Percentiles rank a stretch among this genome's conserved stretches.
These are phyloP conservation scores for Protaetia brevitarsis DNA, from an alignment of 1,140 invertebrate genomes.

Conservation along the genomic window DNA sequence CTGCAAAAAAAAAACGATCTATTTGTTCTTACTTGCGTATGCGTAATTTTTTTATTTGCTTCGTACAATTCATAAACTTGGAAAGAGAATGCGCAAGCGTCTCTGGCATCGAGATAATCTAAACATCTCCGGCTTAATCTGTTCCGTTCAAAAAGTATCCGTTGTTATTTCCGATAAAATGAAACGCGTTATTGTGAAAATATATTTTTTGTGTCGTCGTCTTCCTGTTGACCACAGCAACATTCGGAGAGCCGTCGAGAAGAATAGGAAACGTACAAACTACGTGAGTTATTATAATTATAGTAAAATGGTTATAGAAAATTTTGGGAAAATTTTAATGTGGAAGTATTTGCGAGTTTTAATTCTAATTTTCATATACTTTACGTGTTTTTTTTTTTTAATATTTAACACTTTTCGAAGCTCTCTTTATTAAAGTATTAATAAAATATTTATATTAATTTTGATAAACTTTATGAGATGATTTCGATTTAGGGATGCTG, in stretches of 20 bases:
- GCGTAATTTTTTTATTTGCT: not conserved
- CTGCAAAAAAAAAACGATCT: too few relatives aligned
- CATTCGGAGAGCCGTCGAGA: not conserved
- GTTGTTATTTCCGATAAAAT: not conserved
- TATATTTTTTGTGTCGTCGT: not conserved
- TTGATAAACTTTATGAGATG: too few relatives aligned
- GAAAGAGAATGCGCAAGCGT: not conserved
- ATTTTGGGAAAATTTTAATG: too few relatives aligned
- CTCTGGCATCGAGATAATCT: not conserved
- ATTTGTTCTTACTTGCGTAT: not conserved
- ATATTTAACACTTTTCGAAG: too few relatives aligned
- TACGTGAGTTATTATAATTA: too few relatives aligned
- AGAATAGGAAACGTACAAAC: not conserved
- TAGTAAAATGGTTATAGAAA: too few relatives aligned
- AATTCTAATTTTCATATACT: too few relatives aligned
- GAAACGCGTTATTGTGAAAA: not conserved
- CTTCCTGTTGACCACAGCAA: too few relatives aligned
- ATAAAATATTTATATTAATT: too few relatives aligned
- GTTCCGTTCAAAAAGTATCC: not conserved
- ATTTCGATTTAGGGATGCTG: not conserved
- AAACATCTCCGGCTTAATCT: not conserved
- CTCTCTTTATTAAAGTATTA: too few relatives aligned
- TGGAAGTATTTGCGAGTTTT: too few relatives aligned
- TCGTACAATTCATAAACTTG: conserved; percentile 14
- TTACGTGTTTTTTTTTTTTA: too few relatives aligned